Percentiles rank a stretch among this genome's conserved stretches.
Conservation (phyloP, 1,140 invertebrate species). For the Panulirus ornatus region DNA sequence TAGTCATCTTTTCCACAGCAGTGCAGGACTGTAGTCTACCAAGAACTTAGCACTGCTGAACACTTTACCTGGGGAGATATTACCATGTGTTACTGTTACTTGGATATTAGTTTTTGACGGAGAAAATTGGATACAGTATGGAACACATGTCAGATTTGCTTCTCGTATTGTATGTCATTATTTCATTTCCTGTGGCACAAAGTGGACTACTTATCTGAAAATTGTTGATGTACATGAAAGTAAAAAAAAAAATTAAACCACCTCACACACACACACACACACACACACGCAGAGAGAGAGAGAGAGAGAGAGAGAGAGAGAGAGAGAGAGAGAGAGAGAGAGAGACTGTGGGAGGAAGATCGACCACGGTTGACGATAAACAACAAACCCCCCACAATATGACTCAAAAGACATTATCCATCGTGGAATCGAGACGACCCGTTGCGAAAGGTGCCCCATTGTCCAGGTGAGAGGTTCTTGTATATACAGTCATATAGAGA, state of each 20-base stretch:
- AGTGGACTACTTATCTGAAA: background rate
- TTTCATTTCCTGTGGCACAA: background rate
- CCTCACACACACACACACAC: background rate
- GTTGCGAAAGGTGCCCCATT: background rate
- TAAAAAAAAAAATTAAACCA: background rate
- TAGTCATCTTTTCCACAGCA: too few species aligned
- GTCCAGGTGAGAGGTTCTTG: background rate
- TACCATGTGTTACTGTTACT: too few species aligned
- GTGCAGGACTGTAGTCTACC: too few species aligned
- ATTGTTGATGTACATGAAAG: background rate
- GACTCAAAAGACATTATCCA: background rate
- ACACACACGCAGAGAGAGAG: background rate
- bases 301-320: too few species aligned
- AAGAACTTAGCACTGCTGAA: too few species aligned
- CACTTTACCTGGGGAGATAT: too few species aligned
- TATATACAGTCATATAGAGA: background rate
- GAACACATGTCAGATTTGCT: too few species aligned
- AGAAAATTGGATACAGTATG: too few species aligned
- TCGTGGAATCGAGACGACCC: background rate
- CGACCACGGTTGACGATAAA: background rate
- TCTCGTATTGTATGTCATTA: background rate
- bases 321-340: too few species aligned
- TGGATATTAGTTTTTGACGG: too few species aligned
- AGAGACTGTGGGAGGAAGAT: background rate
- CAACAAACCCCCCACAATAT: conserved; percentile 6